Evolutionary conservation across 2,113 vertebrate species (phyloP), one percentile per base, ranked within the genome.

Genomic region (Addax nasomaculatus): DNA sequence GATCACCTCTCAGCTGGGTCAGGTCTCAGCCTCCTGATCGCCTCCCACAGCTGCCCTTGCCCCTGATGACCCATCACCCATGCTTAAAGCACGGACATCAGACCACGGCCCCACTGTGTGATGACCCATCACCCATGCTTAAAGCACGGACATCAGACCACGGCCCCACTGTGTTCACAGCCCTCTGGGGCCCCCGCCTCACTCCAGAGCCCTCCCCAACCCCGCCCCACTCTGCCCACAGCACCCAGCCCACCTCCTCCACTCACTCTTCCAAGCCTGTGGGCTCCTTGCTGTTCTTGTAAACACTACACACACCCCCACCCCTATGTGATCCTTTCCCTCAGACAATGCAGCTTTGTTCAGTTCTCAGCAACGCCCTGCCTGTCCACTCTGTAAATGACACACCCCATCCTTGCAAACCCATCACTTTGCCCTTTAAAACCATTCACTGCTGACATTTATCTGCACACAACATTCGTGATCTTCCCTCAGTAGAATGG

Each of bases 281-380:
- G 7, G 79, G 93, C 5, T n/a, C 45, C n/a, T 9, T 51, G 70
- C 33, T n/a, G 33, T 45, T 58, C 45, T 64, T 73, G 17, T 8
- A 25, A n/a, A 49, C 5, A 14, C 21, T 13, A 33, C 3, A 36
- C 33, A 14, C 7, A 25, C 15, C 33, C 4, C 27, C 12, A 45
- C n/a, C 70, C 33, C 70, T 3, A n/a, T 55, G 47, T 51, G 79
- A 51, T n/a, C n/a, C 33, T 51, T 45, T 60, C 51, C 90, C 89
- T 55, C 16, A 45, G 33, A 5, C 7, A 43, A 43, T 12, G 15
- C 5, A 3, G 70, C 30, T 13, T 85, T 25, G 1, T 4, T 16
- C 5, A 49, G 45, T 30, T 39, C n/a, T 87, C n/a, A 14, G 43
- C 0, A 0, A 85, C 25, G 6, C n/a, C n/a, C 30, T 79, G 30